A percentile compares a stretch with the other conserved stretches of the same genome.
These are phyloP conservation scores for Cyaniris semiargus DNA, from an alignment of 2,888 invertebrate genomes.

Conservation along the genomic window DNA sequence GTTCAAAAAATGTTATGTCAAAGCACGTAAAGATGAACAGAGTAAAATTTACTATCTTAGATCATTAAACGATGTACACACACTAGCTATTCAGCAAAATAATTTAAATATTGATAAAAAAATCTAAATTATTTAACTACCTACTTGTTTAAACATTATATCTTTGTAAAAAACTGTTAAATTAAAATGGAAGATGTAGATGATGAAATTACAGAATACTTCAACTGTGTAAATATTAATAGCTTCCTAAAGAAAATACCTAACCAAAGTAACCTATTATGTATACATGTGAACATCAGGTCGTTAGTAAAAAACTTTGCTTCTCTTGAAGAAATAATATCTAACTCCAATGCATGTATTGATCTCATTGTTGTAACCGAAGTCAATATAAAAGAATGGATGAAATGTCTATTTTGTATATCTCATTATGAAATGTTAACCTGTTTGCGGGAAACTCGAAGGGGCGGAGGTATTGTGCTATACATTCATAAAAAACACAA, in stretches of 20 bases:
- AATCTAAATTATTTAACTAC: neutral
- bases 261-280: neutral
- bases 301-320: neutral
- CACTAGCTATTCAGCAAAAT: neutral
- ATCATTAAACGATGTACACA: neutral
- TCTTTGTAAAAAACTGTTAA: neutral
- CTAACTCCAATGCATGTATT: neutral
- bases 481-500: neutral
- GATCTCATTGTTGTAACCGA: neutral
- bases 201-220: neutral
- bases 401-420: neutral
- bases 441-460: neutral
- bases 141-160: neutral
- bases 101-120: neutral
- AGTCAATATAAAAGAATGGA: neutral
- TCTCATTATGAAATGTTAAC: neutral
- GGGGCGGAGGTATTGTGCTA: neutral
- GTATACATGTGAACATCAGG: constrained; percentile 1
- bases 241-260: neutral
- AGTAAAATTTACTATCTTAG: constrained; percentile 12
- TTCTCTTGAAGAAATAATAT: neutral
- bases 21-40: neutral
- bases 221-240: neutral
- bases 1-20: neutral
- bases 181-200: neutral